Evolutionary conservation across 2,113 vertebrate genomes (phyloP).

Genomic region (Rostratula benghalensis): DNA sequence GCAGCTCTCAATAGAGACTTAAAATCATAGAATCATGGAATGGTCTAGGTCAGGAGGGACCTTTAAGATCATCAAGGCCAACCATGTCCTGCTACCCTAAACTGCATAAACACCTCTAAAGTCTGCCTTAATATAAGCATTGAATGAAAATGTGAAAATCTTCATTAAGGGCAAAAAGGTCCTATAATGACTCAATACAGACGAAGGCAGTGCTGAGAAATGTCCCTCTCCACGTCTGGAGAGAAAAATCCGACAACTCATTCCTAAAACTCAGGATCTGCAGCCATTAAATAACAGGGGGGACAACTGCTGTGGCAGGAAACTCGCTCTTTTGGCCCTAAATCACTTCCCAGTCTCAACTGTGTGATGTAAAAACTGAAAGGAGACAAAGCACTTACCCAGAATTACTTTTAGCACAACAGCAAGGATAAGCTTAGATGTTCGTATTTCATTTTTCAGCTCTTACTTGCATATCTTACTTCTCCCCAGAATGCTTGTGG

Average conservation of each 20-base stretch:
- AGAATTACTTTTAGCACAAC: not conserved
- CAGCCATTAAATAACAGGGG: accelerated
- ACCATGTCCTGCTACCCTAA: not conserved
- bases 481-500: not conserved
- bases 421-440: accelerated
- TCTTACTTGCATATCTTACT: not conserved
- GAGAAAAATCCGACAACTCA: not conserved
- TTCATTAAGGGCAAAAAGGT: not conserved
- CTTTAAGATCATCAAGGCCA: not conserved
- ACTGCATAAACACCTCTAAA: not conserved
- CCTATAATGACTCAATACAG: accelerated
- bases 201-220: not conserved
- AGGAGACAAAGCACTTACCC: not conserved
- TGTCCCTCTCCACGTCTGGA: accelerated
- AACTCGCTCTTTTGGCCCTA: not conserved
- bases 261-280: not conserved
- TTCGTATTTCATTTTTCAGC: not conserved
- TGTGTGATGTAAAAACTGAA: accelerated
- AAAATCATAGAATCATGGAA: not conserved
- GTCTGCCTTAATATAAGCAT: not conserved
- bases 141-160: not conserved
- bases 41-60: not conserved
- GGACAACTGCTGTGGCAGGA: not conserved
- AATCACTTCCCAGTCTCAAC: not conserved
- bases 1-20: not conserved